These are phyloP conservation scores for Drosophila chauvacae DNA, from an alignment of 1,140 invertebrate genomes.

Conservation along the genomic window DNA sequence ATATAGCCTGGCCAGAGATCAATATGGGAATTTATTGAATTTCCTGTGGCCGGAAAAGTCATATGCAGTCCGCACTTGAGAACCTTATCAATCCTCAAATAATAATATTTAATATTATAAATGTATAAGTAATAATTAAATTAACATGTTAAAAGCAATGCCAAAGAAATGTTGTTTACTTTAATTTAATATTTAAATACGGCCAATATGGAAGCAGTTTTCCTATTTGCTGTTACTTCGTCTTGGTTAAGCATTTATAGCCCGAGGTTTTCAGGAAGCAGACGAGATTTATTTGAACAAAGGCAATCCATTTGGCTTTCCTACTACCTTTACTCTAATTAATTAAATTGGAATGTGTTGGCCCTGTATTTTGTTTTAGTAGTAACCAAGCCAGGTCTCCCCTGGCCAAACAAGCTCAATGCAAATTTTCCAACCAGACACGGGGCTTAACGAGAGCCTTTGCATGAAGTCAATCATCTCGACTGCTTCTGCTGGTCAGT, in stretches of 20 bases:
- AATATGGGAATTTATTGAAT: slow-evolving; percentile 64
- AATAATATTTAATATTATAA: not conserved
- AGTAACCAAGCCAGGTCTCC: not conserved
- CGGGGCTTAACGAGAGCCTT: slow-evolving; percentile 38
- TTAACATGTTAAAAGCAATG: not conserved
- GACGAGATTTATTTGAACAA: slow-evolving; percentile 22
- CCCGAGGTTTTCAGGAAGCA: not conserved
- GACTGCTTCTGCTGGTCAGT: slow-evolving; percentile 28
- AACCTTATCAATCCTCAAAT: not conserved
- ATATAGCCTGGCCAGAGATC: slow-evolving; percentile 55
- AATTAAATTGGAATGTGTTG: slow-evolving; percentile 41
- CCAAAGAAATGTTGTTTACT: slow-evolving; percentile 20
- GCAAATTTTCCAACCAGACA: slow-evolving; percentile 36
- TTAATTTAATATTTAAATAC: slow-evolving; percentile 38
- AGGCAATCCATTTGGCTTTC: slow-evolving; percentile 6
- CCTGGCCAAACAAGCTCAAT: slow-evolving; percentile 31
- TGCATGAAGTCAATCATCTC: slow-evolving; percentile 44
- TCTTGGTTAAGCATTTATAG: slow-evolving; percentile 49
- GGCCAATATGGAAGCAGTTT: not conserved
- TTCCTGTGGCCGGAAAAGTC: slow-evolving; percentile 17
- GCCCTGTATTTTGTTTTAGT: slow-evolving; percentile 8
- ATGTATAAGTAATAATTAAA: not conserved
- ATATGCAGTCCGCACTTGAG: not conserved
- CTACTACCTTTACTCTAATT: slow-evolving; percentile 31
- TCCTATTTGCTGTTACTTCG: slow-evolving; percentile 48